Evolutionary conservation across 2,888 invertebrate genomes (phyloP), one percentile per base, ranked within the genome.

Genomic region (Tetramorium bicarinatum): DNA sequence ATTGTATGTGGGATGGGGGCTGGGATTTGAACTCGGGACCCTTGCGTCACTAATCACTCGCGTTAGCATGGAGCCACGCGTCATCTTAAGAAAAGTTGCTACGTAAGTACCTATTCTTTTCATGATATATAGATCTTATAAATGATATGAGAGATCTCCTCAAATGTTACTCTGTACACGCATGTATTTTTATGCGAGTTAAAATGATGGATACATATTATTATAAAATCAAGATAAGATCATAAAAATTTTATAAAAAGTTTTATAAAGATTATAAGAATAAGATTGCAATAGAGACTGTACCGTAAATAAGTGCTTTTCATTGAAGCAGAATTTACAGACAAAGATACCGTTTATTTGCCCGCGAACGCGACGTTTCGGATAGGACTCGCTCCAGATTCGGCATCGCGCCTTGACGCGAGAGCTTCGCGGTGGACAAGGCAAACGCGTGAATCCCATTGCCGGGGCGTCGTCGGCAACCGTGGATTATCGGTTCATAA

Each of bases 401-500:
- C 49, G 74, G 67, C 38, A 29, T 52, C 74, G 64, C 4, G 61
- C 34, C 18, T 64, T 2, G 76, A 11, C 7, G 8, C 8, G 25
- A 66, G 34, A 66, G 54, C 47, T 3, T 25, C 47, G 84, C 59
- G 66, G 69, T 66, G 34, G 59, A 85, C 77, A 75, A 89, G 76
- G 87, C 83, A 87, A 85, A 84, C 82, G 83, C 86, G 90, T 90
- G 90, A 89, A 90, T 88, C 85, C 87, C 82, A 71, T 84, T 75
- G 54, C 69, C n/a, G 74, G 74, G 84, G 79, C 76, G 81, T 83
- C 56, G 76, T 61, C 81, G 85, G 89, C 89, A 92, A 91, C 92
- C 91, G 92, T 87, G 90, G 93, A 94, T 94, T 94, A 94, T 92
- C 88, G 93, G 90, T 92, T 93, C 94, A 93, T 94, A 94, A 94